Percentiles rank a stretch among this genome's conserved stretches.
phyloP scores from a whole-genome alignment of 1,140 invertebrate genomes.

The Bemisia tabaci region DNA sequence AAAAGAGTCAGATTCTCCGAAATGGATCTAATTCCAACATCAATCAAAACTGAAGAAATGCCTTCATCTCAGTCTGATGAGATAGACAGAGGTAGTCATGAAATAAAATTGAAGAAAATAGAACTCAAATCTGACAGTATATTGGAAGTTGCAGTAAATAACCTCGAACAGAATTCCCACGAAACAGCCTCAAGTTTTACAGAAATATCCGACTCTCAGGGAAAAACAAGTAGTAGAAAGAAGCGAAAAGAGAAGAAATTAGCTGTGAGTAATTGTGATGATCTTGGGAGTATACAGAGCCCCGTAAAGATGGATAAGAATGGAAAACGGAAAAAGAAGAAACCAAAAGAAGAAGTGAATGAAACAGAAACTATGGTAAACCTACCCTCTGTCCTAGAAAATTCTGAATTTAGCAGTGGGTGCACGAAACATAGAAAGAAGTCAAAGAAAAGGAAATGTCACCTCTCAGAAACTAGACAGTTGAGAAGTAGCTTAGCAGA shows the following conservation, averaged over 20 bases:
- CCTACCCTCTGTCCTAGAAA: neutral
- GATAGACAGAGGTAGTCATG: neutral
- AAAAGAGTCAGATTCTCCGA: neutral
- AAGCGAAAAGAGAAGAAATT: neutral
- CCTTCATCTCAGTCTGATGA: neutral
- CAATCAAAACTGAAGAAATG: too few relatives aligned
- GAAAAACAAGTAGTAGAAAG: neutral
- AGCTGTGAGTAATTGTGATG: neutral
- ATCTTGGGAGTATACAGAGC: neutral
- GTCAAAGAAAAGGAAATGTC: neutral
- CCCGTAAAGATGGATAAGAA: neutral
- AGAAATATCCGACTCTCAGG: neutral
- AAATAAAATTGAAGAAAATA: neutral
- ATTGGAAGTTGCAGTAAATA: too few relatives aligned
- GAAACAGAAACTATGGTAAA: neutral
- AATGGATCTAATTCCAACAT: too few relatives aligned
- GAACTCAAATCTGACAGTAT: neutral
- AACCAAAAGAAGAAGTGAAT: neutral
- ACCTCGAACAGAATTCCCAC: too few relatives aligned
- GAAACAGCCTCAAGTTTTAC: neutral
- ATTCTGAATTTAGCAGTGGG: too few relatives aligned
- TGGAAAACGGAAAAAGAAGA: neutral
- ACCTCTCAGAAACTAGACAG: neutral
- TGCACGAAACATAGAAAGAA: neutral
- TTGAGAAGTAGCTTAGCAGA: too few relatives aligned